A percentile compares a stretch with the other conserved stretches of the same genome.
These are phyloP conservation scores for Andinoacara biseriatus DNA, from an alignment of 2,113 vertebrate species.

Conservation along the genomic window DNA sequence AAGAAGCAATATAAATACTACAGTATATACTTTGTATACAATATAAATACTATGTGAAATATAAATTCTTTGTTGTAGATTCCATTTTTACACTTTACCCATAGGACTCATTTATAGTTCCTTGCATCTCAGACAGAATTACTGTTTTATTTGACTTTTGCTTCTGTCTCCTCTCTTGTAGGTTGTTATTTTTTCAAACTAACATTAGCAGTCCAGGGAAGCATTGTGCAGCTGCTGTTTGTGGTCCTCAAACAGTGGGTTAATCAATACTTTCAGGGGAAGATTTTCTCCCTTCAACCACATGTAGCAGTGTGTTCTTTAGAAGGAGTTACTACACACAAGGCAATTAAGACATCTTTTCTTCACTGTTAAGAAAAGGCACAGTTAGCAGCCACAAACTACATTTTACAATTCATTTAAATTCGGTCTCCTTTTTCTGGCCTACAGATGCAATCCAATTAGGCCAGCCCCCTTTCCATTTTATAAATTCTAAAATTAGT, in stretches of 20 bases:
- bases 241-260: neutral
- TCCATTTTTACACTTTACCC: neutral
- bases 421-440: neutral
- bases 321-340: neutral
- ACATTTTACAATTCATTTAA: neutral
- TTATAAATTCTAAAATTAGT: neutral
- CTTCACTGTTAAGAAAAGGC: neutral
- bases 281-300: neutral
- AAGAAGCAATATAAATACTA: no score
- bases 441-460: neutral
- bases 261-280: neutral
- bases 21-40: no score
- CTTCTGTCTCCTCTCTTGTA: neutral
- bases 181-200: neutral
- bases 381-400: neutral
- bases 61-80: neutral
- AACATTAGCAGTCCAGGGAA: neutral
- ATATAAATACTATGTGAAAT: no score
- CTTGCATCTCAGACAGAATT: neutral
- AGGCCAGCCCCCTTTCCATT: neutral
- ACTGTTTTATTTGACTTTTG: neutral
- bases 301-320: neutral
- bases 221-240: neutral
- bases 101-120: neutral
- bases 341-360: neutral